phyloP scores from a whole-genome alignment of 2,113 vertebrate genomes.

The Petrocephalus zakoni region DNA sequence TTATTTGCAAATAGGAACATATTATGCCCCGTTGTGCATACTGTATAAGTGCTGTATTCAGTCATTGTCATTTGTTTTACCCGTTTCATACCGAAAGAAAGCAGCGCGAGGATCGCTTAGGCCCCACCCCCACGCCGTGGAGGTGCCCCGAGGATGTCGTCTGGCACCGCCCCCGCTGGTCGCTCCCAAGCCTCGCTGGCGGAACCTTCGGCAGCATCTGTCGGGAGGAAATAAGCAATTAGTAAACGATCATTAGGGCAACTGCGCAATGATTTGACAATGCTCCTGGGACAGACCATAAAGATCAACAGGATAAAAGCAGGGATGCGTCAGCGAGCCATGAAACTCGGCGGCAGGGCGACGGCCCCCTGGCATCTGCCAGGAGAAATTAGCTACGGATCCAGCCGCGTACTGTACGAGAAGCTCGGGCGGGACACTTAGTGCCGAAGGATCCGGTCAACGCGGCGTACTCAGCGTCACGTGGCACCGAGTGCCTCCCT shows the following conservation, averaged over 20 bases:
- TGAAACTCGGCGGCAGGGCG: background rate
- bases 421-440: background rate
- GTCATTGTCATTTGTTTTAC: background rate
- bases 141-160: background rate
- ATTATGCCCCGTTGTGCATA: background rate
- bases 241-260: constrained; percentile 19
- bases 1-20: background rate
- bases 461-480: background rate
- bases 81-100: background rate
- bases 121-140: background rate
- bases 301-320: constrained; percentile 7
- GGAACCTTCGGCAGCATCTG: constrained; percentile 15
- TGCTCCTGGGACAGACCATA: constrained; percentile 16
- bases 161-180: background rate
- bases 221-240: constrained; percentile 16
- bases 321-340: background rate
- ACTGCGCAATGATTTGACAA: constrained; percentile 4
- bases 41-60: background rate
- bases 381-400: background rate
- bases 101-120: background rate
- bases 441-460: background rate
- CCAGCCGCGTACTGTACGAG: background rate
- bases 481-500: background rate
- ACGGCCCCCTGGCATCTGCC: background rate
- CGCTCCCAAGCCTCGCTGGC: background rate